These are phyloP conservation scores for Pararge aegeria DNA, from an alignment of 1,140 invertebrate species.

Conservation along the genomic window DNA sequence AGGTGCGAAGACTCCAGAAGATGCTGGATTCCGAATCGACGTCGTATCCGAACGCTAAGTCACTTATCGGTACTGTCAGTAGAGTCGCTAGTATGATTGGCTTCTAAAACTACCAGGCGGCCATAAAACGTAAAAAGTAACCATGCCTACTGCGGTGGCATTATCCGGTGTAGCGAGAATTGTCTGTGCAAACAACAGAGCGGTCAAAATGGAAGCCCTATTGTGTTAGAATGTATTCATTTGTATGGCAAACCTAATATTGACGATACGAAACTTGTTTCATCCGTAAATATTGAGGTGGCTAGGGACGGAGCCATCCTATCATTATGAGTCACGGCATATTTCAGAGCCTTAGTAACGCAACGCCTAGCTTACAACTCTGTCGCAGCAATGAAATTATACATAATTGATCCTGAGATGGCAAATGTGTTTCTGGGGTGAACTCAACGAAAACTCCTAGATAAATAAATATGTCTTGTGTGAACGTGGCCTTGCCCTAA, in stretches of 20 bases:
- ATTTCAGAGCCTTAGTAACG: neutral
- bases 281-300: conserved; percentile 50
- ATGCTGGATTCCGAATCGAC: no score
- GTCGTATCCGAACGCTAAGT: no score
- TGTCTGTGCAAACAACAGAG: conserved; percentile 62
- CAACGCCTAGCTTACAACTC: no score
- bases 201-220: conserved; percentile 73
- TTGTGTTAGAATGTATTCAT: conserved; percentile 77
- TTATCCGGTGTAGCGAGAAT: conserved; percentile 60
- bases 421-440: no score
- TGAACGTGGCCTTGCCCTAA: no score
- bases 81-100: neutral
- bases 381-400: no score
- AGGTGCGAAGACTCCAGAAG: no score
- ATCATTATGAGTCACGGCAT: conserved; percentile 39
- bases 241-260: conserved; percentile 73
- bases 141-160: conserved; percentile 56
- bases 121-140: conserved; percentile 52
- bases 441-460: no score
- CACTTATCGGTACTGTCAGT: no score
- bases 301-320: conserved; percentile 38
- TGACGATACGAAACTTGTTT: conserved; percentile 69
- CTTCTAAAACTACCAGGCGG: conserved; percentile 29
- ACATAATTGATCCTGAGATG: no score
- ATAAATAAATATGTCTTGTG: no score